phyloP scores from a whole-genome alignment of 2,113 vertebrate species.

The Mellivora capensis region DNA sequence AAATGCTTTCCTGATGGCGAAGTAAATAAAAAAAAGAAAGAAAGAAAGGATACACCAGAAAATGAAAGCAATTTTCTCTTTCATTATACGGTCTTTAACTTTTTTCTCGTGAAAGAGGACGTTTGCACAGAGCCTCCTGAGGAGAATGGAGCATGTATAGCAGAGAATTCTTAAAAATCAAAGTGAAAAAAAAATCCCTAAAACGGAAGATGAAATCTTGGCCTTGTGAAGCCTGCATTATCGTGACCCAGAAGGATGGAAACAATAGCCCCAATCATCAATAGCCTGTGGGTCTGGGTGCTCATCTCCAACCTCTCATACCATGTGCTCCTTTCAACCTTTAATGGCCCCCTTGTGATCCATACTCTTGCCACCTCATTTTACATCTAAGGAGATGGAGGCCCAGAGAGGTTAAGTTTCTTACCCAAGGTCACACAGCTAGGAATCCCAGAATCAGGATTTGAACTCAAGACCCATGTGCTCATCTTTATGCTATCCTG shows the following conservation, averaged over 20 bases:
- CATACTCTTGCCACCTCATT: accelerated
- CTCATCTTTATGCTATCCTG: accelerated
- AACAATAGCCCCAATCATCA: accelerated
- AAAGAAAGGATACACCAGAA: not conserved
- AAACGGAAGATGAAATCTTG: not conserved
- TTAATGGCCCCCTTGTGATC: accelerated
- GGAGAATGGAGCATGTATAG: not conserved
- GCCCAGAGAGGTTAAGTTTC: not conserved
- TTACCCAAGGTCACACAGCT: not conserved
- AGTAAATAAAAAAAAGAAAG: not conserved
- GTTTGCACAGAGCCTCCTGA: not conserved
- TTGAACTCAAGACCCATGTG: not conserved
- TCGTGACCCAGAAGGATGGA: accelerated
- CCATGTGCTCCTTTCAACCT: not conserved
- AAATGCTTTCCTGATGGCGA: constrained; percentile 26
- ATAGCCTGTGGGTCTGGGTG: accelerated
- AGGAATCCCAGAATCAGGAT: not conserved
- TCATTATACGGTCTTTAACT: not conserved
- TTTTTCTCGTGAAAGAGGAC: not conserved
- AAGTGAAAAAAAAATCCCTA: not conserved
- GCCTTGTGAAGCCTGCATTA: not conserved
- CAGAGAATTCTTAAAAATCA: not conserved
- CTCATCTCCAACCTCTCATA: accelerated
- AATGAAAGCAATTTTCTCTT: not conserved
- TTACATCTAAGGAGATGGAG: not conserved